phyloP scores from a whole-genome alignment of 2,888 invertebrate genomes.

The Amblyteles armatorius region DNA sequence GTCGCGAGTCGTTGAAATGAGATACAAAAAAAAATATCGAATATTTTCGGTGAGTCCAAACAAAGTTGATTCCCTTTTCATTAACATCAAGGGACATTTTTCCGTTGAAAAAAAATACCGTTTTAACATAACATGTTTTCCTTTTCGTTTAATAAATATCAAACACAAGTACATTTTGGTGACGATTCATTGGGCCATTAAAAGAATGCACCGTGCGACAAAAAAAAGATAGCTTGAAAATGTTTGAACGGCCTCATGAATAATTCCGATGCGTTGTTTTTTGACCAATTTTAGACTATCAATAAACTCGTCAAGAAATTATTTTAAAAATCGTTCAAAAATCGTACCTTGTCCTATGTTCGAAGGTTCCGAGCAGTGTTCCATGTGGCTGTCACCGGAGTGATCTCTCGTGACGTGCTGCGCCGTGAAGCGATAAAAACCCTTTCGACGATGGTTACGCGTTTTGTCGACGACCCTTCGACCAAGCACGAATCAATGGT shows the following conservation, averaged over 20 bases:
- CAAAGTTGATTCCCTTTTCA: neutral
- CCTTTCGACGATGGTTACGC: neutral
- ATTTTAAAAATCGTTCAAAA: neutral
- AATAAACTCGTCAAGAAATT: neutral
- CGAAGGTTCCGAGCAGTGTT: constrained; percentile 32
- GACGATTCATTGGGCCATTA: too few relatives aligned
- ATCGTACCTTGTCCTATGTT: constrained; percentile 50
- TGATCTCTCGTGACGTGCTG: constrained; percentile 1
- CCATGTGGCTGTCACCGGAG: constrained; percentile 51
- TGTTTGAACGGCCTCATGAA: too few relatives aligned
- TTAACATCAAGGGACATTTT: too few relatives aligned
- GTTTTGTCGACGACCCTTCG: neutral
- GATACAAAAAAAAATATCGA: neutral
- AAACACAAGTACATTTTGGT: too few relatives aligned
- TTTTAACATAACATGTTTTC: too few relatives aligned
- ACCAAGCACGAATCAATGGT: neutral
- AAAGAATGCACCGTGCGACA: too few relatives aligned
- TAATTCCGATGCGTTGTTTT: neutral
- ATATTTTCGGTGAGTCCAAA: neutral
- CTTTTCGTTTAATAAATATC: too few relatives aligned
- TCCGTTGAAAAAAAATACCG: too few relatives aligned
- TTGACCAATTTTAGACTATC: neutral
- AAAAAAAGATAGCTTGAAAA: too few relatives aligned
- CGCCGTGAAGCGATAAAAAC: neutral
- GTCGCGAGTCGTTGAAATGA: neutral